Evolutionary conservation across 2,797 vertebrate genomes (phyloP), one percentile per base, ranked within the genome.

Genomic region (Thalassophryne amazonica): DNA sequence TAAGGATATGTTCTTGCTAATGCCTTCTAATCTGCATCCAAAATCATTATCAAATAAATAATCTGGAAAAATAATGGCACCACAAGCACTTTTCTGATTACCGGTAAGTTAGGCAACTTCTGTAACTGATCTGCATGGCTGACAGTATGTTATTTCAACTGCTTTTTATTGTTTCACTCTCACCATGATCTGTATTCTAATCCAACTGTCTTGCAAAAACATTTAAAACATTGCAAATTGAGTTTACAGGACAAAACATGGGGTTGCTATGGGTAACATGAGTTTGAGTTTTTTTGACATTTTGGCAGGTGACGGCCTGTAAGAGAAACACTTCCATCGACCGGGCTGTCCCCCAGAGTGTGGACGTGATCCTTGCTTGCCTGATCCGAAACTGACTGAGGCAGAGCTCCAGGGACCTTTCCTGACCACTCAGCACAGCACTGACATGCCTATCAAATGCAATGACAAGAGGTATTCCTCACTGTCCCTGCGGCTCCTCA

Each of bases 291-390:
- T 43, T 43, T 72, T 52, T 60, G 70, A 71, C 40, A 19, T 76
- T 41, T 64, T 59, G 22, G 55, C 58, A 41, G 63, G 65, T 41
- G 45, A 62, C 19, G 29, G 49, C 28, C 38, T 24, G 32, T 13
- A 63, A 43, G 57, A 57, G 50, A 53, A 76, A 71, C 41, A 36
- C 32, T 61, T 54, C 6, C 34, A 83, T 79, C 38, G 55, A 83
- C 50, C 67, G 6, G 10, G 29, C 27, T 3, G 24, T 19, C 13
- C 52, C 52, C 52, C 37, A 3, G 28, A 41, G 71, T 8, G 4
- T 12, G 1, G 4, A 37, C 28, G 27, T 29, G 43, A 24, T 1
- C 11, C 59, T 48, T 1, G 2, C 32, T 36, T n/a, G 36, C 21
- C 23, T 24, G 22, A 25, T 47, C 36, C 15, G 13, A 41, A 21